Conservation (phyloP, 2,888 invertebrate genomes). For the Tenthredo scrophulariae region DNA sequence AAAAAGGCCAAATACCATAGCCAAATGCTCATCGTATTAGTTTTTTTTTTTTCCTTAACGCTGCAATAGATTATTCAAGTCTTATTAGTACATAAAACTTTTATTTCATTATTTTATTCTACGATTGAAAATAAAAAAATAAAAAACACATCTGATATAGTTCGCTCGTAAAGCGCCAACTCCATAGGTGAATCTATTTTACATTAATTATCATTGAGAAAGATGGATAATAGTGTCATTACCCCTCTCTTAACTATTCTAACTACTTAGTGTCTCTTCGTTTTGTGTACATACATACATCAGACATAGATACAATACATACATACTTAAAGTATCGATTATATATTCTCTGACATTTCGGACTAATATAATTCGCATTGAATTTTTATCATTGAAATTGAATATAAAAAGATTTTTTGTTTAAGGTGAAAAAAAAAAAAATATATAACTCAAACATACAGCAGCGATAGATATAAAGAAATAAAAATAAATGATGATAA, state of each 20-base stretch:
- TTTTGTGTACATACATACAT: conserved; percentile 3
- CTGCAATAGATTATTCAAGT: neutral
- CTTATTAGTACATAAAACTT: neutral
- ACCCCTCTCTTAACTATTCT: neutral
- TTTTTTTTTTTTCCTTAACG: neutral
- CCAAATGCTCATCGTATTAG: conserved; percentile 34
- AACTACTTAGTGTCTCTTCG: neutral
- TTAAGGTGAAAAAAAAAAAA: neutral
- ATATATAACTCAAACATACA: conserved; percentile 35
- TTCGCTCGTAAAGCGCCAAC: neutral
- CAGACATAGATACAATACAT: neutral
- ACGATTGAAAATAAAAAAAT: neutral
- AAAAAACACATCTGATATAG: neutral
- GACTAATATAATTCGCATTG: conserved; percentile 5
- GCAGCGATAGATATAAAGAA: conserved; percentile 46
- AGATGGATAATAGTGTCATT: neutral
- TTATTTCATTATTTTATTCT: neutral
- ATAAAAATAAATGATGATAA: conserved; percentile 53
- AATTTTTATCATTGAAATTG: neutral
- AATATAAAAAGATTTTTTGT: neutral
- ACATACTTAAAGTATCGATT: neutral
- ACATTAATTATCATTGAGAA: neutral
- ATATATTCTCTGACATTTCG: neutral
- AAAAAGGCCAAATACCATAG: conserved; percentile 40
- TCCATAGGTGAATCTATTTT: neutral